A percentile compares a stretch with the other conserved stretches of the same genome.
phyloP scores from a whole-genome alignment of 2,113 vertebrate genomes.

The Rhea pennata region DNA sequence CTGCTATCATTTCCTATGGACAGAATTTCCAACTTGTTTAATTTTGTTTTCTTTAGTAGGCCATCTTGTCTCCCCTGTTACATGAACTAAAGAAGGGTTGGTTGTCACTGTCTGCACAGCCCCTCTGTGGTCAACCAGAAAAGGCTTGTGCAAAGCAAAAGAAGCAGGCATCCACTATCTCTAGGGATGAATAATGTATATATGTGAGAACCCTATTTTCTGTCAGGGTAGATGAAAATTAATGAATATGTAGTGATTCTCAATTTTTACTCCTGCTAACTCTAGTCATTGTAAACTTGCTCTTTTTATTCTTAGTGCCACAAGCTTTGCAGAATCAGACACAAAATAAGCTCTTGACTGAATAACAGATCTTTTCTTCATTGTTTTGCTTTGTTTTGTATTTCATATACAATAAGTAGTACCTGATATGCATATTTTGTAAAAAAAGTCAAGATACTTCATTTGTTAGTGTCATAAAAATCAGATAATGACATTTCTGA shows the following conservation, averaged over 20 bases:
- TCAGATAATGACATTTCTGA: not conserved
- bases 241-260: not conserved
- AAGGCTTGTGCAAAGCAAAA: not conserved
- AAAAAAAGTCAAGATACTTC: not conserved
- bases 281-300: not conserved
- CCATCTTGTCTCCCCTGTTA: not conserved
- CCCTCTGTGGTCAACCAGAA: not conserved
- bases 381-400: not conserved
- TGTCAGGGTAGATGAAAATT: not conserved
- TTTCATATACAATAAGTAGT: not conserved
- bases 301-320: not conserved
- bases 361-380: not conserved
- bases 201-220: not conserved
- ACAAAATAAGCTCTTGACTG: not conserved
- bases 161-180: fast-evolving
- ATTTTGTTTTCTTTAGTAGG: not conserved
- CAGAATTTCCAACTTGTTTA: not conserved
- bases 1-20: not conserved
- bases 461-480: not conserved
- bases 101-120: not conserved
- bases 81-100: not conserved
- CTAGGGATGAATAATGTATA: not conserved
- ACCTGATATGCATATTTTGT: not conserved
- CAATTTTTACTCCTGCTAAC: not conserved
- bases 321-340: not conserved